Evolutionary conservation across 2,797 vertebrate genomes (phyloP).

Genomic region (Liparis tanakae): DNA sequence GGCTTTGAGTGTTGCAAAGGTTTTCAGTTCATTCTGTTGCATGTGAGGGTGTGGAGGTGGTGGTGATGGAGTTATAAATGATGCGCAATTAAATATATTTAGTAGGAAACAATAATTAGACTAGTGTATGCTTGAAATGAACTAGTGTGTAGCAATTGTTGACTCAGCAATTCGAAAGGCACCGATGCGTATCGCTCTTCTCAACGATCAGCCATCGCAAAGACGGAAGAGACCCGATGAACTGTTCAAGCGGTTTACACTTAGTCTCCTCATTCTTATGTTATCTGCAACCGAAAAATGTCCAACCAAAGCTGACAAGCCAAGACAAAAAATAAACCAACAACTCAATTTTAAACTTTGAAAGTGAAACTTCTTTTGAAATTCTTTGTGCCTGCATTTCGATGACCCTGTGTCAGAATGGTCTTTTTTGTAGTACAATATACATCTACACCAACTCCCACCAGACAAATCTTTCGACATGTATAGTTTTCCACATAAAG

Average conservation of each 20-base stretch:
- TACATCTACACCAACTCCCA: not conserved
- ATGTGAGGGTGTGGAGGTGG: not conserved
- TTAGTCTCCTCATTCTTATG: not conserved
- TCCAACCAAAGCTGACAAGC: constrained; percentile 32
- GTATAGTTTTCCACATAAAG: not conserved
- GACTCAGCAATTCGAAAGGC: not conserved
- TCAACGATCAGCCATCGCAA: not conserved
- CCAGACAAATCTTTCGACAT: not conserved
- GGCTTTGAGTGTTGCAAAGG: not conserved
- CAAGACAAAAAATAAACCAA: constrained; percentile 24
- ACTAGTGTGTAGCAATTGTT: not conserved
- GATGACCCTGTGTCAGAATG: not conserved
- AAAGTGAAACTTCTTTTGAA: constrained; percentile 11
- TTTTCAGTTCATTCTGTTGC: not conserved
- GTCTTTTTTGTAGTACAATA: not conserved
- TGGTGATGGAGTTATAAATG: not conserved
- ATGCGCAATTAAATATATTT: not conserved
- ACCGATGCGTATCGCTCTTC: not conserved
- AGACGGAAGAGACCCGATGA: constrained; percentile 3
- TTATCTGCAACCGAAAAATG: not conserved
- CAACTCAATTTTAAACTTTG: not conserved
- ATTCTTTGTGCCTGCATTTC: not conserved
- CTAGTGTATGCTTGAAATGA: not conserved
- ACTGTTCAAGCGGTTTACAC: not conserved
- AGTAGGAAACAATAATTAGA: not conserved